phyloP scores from a whole-genome alignment of 2,888 invertebrate species.

The Eulithis testata region DNA sequence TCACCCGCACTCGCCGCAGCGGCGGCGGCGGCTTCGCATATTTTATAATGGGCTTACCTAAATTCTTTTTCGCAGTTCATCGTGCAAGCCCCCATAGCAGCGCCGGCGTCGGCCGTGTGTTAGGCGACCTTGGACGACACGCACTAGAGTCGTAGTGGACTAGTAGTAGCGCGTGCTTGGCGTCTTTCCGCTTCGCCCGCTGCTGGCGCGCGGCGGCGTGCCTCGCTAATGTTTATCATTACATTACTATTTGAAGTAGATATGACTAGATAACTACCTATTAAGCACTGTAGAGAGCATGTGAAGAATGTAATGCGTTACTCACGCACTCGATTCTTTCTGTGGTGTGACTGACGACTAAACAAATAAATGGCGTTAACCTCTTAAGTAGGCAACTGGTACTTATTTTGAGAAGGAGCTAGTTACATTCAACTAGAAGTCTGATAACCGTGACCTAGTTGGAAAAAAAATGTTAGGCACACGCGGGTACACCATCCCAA shows the following conservation, averaged over 20 bases:
- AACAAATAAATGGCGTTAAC: slow-evolving; percentile 1
- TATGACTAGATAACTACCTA: slow-evolving; percentile 5
- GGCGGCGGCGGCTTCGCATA: slow-evolving; percentile 31
- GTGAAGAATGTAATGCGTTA: slow-evolving; percentile 32
- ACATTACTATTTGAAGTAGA: slow-evolving; percentile 31
- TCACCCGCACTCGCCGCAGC: slow-evolving; percentile 55
- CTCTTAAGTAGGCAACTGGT: too few species aligned
- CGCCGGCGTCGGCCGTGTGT: slow-evolving; percentile 17
- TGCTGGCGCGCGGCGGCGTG: slow-evolving; percentile 7
- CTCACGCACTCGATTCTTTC: slow-evolving; percentile 36
- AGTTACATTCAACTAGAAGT: too few species aligned
- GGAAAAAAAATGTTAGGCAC: too few species aligned
- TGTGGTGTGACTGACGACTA: slow-evolving; percentile 28
- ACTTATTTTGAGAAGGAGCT: not conserved
- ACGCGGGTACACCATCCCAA: too few species aligned
- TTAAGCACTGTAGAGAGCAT: slow-evolving; percentile 23
- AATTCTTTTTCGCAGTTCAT: slow-evolving; percentile 57
- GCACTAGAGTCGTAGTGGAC: slow-evolving; percentile 45
- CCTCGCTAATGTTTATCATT: slow-evolving; percentile 38
- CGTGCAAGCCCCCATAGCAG: slow-evolving; percentile 45
- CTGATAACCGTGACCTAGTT: too few species aligned
- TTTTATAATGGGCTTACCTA: slow-evolving; percentile 51
- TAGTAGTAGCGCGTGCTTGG: slow-evolving; percentile 27
- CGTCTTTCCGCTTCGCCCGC: slow-evolving; percentile 27
- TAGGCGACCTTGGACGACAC: slow-evolving; percentile 51